Evolutionary conservation across 1,140 invertebrate genomes (phyloP).

Genomic region (Mesaphorura yosii): DNA sequence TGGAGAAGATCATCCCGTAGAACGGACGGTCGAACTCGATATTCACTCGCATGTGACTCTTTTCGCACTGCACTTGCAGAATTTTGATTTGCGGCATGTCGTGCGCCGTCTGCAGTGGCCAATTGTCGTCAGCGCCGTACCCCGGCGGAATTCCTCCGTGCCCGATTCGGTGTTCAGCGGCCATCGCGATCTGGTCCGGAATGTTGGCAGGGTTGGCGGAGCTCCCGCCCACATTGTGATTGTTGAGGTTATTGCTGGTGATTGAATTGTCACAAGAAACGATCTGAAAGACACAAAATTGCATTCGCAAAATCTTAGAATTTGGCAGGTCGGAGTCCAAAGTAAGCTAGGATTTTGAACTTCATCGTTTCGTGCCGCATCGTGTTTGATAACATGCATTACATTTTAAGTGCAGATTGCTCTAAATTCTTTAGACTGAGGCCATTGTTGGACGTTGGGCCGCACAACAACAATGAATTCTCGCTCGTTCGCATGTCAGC

Average conservation of each 20-base stretch:
- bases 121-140: conserved; percentile 52
- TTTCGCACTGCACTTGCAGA: conserved; percentile 87
- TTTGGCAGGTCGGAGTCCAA: too few relatives aligned
- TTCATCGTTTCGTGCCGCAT: too few relatives aligned
- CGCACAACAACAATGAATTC: too few relatives aligned
- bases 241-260: too few relatives aligned
- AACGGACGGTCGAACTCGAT: conserved; percentile 89
- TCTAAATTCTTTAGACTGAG: too few relatives aligned
- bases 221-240: too few relatives aligned
- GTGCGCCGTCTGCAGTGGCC: conserved; percentile 56
- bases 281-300: conserved; percentile 15
- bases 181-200: conserved; percentile 28
- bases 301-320: too few relatives aligned
- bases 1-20: conserved; percentile 88
- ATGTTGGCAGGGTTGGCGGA: conserved; percentile 15
- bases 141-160: conserved; percentile 33
- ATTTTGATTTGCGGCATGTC: conserved; percentile 85
- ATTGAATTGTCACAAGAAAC: conserved; percentile 15
- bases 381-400: too few relatives aligned
- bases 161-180: conserved; percentile 38
- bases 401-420: too few relatives aligned
- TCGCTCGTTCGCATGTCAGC: too few relatives aligned
- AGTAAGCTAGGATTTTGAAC: too few relatives aligned
- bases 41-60: conserved; percentile 87
- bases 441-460: too few relatives aligned